phyloP scores from a whole-genome alignment of 2,113 vertebrate species.

The Pseudorhombus dupliciocellatus region DNA sequence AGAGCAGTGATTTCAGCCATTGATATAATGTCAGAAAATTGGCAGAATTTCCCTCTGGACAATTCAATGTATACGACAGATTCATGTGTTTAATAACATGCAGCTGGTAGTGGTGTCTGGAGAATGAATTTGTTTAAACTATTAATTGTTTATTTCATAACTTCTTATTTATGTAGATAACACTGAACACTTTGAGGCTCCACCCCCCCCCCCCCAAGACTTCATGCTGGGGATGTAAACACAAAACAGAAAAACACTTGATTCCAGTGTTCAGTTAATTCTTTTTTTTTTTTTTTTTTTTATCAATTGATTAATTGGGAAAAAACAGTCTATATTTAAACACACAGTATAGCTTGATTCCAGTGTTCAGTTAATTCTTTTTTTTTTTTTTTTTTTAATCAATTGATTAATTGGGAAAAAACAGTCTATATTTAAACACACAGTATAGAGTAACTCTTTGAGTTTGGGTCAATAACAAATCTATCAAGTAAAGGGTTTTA shows the following conservation, averaged over 20 bases:
- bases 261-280: slow-evolving; percentile 52
- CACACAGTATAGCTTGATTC: slow-evolving; percentile 1
- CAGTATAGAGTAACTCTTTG: neutral
- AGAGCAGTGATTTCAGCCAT: too few relatives aligned
- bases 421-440: neutral
- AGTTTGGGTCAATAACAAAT: slow-evolving; percentile 2
- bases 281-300: too few relatives aligned
- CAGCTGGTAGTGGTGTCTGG: too few relatives aligned
- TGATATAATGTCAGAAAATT: too few relatives aligned
- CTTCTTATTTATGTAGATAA: neutral
- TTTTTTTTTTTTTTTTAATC: too few relatives aligned
- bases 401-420: too few relatives aligned
- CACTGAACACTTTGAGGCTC: neutral
- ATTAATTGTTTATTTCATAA: neutral
- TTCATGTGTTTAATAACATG: too few relatives aligned
- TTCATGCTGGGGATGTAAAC: slow-evolving; percentile 27
- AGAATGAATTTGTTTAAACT: neutral
- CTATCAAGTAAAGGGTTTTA: neutral
- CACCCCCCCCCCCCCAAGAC: neutral
- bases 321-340: neutral
- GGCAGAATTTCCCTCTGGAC: too few relatives aligned
- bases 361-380: slow-evolving; percentile 30
- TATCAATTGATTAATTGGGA: too few relatives aligned
- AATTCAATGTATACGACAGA: too few relatives aligned
- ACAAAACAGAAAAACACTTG: slow-evolving; percentile 25